A percentile compares a stretch with the other conserved stretches of the same genome.
Conservation (phyloP, 30 jellyfish, hydroid and myxozoan species). For the Nemopilema nomurai region DNA sequence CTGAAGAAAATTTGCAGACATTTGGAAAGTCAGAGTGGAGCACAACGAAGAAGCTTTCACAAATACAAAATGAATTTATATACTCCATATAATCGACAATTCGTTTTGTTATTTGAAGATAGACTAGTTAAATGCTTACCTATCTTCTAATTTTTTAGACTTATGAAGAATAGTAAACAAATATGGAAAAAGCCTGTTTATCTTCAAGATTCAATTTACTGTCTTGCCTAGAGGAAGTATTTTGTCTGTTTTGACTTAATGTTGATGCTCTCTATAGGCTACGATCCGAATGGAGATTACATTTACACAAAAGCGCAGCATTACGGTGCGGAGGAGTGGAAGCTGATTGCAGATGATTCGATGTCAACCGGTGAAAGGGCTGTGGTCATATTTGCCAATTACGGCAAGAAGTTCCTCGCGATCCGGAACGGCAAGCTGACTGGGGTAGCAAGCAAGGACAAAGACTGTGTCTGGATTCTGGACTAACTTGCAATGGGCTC, state of each 20-base stretch:
- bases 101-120: no score
- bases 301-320: slow-evolving; percentile 87
- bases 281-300: slow-evolving; percentile 92
- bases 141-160: no score
- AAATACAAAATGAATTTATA: no score
- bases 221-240: not conserved
- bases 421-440: slow-evolving; percentile 74
- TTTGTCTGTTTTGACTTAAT: not conserved
- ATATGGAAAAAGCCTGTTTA: no score
- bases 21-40: no score
- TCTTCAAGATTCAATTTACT: no score
- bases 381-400: slow-evolving; percentile 82
- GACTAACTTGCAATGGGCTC: slow-evolving; percentile 42
- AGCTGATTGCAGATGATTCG: slow-evolving; percentile 67
- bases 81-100: no score
- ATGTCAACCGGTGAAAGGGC: slow-evolving; percentile 82
- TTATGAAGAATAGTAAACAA: no score
- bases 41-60: no score
- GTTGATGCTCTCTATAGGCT: slow-evolving; percentile 31
- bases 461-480: slow-evolving; percentile 81
- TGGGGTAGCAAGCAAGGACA: slow-evolving; percentile 63
- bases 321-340: slow-evolving; percentile 94
- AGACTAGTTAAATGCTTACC: no score
- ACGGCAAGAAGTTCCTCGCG: slow-evolving; percentile 83
- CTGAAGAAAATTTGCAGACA: no score